Evolutionary conservation across 2,888 invertebrate genomes (phyloP).

Genomic region (Chironomus riparius): DNA sequence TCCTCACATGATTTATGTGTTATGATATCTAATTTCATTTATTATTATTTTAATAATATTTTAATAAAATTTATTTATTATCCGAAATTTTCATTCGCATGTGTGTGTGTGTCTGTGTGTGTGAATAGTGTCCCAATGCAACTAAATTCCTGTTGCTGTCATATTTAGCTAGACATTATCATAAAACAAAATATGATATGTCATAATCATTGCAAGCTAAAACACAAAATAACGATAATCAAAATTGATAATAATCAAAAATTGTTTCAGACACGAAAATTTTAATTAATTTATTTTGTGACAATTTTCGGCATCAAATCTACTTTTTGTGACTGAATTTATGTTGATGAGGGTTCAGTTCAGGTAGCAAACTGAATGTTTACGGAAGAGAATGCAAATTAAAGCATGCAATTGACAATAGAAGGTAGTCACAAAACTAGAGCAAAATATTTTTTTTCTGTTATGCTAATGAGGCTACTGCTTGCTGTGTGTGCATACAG

Average conservation of each 20-base stretch:
- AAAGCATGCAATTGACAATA: background rate
- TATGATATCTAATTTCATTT: background rate
- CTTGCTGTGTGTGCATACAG: too few species aligned
- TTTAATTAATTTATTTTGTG: background rate
- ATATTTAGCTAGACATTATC: background rate
- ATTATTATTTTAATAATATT: background rate
- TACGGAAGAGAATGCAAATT: slow-evolving; percentile 6
- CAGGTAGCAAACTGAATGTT: background rate
- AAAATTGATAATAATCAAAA: too few species aligned
- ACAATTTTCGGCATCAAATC: background rate
- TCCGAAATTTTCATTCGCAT: background rate
- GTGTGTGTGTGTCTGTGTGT: background rate
- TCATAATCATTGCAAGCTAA: background rate
- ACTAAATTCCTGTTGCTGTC: background rate
- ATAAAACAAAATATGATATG: background rate
- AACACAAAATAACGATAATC: too few species aligned
- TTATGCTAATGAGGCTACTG: slow-evolving; percentile 12
- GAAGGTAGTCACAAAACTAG: background rate
- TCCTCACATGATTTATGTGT: background rate
- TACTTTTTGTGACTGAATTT: background rate
- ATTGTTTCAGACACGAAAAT: background rate
- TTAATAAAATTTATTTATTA: background rate
- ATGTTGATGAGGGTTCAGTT: too few species aligned
- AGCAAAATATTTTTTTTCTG: background rate
- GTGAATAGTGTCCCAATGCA: too few species aligned